Conservation (phyloP, 2,888 invertebrate genomes). For the Cephus pygmeus region DNA sequence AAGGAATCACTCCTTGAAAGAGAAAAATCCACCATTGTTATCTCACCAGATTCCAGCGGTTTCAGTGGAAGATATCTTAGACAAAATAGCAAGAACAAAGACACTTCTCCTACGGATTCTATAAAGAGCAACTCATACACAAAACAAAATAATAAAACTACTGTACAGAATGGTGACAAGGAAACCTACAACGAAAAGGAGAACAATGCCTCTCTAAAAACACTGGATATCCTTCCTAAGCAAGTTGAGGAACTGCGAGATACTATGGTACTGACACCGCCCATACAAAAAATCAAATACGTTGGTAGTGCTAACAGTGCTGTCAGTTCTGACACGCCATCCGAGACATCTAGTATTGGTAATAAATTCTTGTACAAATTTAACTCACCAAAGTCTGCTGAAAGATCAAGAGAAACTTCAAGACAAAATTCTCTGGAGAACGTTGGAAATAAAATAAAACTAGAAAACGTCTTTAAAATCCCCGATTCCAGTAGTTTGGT, state of each 20-base stretch:
- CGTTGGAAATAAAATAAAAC: constrained; percentile 24
- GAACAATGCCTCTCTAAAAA: background rate
- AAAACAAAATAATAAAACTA: constrained; percentile 29
- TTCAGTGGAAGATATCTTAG: constrained; percentile 46
- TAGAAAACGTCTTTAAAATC: constrained; percentile 47
- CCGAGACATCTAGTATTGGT: constrained; percentile 43
- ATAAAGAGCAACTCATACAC: constrained; percentile 33
- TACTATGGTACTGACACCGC: constrained; percentile 8
- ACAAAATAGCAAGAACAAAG: constrained; percentile 40
- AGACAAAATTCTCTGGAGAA: constrained; percentile 17
- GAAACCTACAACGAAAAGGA: constrained; percentile 26
- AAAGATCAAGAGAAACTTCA: constrained; percentile 27
- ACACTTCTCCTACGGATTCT: constrained; percentile 17
- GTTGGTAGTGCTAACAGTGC: constrained; percentile 42
- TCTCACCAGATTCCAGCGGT: constrained; percentile 42
- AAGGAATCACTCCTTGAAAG: constrained; percentile 36
- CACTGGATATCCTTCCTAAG: background rate
- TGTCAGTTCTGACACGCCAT: constrained; percentile 34
- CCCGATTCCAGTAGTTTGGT: constrained; percentile 48
- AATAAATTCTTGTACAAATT: constrained; percentile 49
- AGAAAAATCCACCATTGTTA: constrained; percentile 41
- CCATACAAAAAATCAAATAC: constrained; percentile 54
- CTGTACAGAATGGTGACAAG: constrained; percentile 20
- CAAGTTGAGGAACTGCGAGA: constrained; percentile 6
- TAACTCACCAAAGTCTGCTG: constrained; percentile 32